Conservation (phyloP, 2,113 vertebrate genomes). For the Mus pahari region DNA sequence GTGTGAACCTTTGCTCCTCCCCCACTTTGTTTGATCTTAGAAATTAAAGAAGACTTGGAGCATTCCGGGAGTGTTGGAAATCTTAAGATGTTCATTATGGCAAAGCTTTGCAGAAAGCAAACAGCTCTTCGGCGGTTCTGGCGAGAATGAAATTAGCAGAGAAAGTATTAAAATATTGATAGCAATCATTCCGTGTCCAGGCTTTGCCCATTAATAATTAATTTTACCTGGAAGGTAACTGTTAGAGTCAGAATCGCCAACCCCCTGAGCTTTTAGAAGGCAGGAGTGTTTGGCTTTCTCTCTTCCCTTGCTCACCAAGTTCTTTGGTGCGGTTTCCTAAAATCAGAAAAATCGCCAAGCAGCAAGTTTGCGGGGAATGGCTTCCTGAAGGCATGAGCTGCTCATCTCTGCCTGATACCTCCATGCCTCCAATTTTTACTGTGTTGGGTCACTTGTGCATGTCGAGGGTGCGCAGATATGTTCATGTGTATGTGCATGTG, state of each 20-base stretch:
- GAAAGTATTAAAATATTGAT: constrained; percentile 95
- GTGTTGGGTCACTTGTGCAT: neutral
- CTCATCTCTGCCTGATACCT: neutral
- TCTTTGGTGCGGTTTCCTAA: constrained; percentile 77
- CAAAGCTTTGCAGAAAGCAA: constrained; percentile 45
- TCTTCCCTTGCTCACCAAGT: constrained; percentile 75
- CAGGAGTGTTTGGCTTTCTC: constrained; percentile 83
- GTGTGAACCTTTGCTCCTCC: neutral
- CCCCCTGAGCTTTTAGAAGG: constrained; percentile 85
- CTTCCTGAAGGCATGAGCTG: neutral
- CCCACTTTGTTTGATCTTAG: neutral
- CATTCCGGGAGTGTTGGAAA: constrained; percentile 41
- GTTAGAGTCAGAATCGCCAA: constrained; percentile 87
- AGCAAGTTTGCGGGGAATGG: neutral
- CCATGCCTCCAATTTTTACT: neutral
- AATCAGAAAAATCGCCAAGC: constrained; percentile 43
- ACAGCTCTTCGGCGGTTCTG: constrained; percentile 75
- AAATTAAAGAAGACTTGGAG: neutral
- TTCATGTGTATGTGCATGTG: neutral
- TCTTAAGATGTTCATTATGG: constrained; percentile 62
- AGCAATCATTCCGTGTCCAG: constrained; percentile 91
- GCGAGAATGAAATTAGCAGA: constrained; percentile 87
- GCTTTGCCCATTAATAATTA: constrained; percentile 95
- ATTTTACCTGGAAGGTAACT: constrained; percentile 94
- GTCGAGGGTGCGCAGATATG: neutral